Percentiles rank a stretch among this genome's conserved stretches.
These are phyloP conservation scores for Sebastes fasciatus DNA, from an alignment of 2,113 vertebrate genomes.

Conservation along the genomic window DNA sequence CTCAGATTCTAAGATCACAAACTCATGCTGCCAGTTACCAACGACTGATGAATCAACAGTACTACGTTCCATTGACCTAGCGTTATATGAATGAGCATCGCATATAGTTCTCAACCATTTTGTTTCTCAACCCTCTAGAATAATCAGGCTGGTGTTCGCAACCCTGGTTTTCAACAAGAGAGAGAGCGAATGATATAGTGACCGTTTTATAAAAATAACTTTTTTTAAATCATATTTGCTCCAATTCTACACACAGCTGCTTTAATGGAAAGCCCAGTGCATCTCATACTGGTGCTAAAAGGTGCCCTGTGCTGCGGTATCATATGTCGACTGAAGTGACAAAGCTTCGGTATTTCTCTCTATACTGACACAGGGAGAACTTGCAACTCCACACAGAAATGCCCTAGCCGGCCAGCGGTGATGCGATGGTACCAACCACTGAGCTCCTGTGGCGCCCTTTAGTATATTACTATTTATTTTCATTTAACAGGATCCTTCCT, in stretches of 20 bases:
- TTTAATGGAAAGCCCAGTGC: too few relatives aligned
- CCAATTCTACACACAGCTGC: too few relatives aligned
- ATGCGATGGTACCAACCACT: not conserved
- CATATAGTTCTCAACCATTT: too few relatives aligned
- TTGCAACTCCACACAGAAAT: slow-evolving; percentile 3
- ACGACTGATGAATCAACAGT: not conserved
- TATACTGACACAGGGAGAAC: not conserved
- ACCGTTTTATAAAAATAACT: too few relatives aligned
- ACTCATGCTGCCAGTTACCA: not conserved
- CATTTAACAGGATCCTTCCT: slow-evolving; percentile 21
- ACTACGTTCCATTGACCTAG: not conserved
- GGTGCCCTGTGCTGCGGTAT: too few relatives aligned
- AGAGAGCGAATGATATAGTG: too few relatives aligned
- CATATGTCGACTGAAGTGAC: too few relatives aligned
- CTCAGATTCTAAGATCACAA: not conserved
- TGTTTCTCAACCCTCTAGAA: not conserved
- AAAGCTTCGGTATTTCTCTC: too few relatives aligned
- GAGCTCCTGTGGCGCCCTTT: not conserved
- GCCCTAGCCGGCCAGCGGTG: not conserved
- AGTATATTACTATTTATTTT: slow-evolving; percentile 8
- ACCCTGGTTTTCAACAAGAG: too few relatives aligned
- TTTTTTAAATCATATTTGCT: too few relatives aligned
- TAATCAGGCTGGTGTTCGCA: not conserved
- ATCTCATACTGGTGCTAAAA: too few relatives aligned
- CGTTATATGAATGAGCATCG: too few relatives aligned